Conservation (phyloP, 2,113 vertebrate species). For the pig (Sus scrofa) region T2T-Sscrofa CM000816.6:50945501-50946000, state of each 20-base stretch:
- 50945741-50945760: slow-evolving; percentile 35
- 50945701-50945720: slow-evolving; percentile 56
- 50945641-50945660: slow-evolving; percentile 61
- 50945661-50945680: slow-evolving; percentile 63
- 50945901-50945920: slow-evolving; percentile 7
- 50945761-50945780: background rate
- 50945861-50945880: background rate
- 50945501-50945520: too few relatives aligned
- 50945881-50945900: background rate
- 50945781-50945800: background rate
- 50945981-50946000: background rate
- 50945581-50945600: background rate
- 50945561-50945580: slow-evolving; percentile 15
- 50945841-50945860: background rate
- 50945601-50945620: background rate
- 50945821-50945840: background rate
- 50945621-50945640: background rate
- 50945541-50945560: background rate
- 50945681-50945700: slow-evolving; percentile 51
- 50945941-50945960: background rate
- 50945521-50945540: too few relatives aligned
- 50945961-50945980: background rate
- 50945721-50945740: slow-evolving; percentile 56
- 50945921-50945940: background rate
- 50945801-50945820: background rate